These are phyloP conservation scores for Andrena flavipes DNA, from an alignment of 2,888 invertebrate genomes.

Conservation along the genomic window DNA sequence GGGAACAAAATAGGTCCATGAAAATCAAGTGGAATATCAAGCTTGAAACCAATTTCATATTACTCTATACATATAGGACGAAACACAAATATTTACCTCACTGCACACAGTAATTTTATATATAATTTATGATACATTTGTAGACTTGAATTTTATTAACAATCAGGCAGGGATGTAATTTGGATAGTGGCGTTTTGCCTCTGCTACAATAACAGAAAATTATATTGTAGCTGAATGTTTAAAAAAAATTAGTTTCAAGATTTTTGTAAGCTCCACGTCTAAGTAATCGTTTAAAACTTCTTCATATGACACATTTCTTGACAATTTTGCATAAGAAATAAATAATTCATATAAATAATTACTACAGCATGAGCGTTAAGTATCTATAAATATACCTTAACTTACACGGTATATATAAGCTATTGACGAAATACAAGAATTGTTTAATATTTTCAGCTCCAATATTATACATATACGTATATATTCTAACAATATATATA, in stretches of 20 bases:
- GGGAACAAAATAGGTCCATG: too few species aligned
- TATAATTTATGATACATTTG: not conserved
- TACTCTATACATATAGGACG: not conserved
- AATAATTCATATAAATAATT: not conserved
- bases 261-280: not conserved
- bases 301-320: not conserved
- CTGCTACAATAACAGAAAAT: not conserved
- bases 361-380: not conserved
- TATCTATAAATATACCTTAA: slow-evolving; percentile 28
- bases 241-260: not conserved
- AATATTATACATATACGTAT: slow-evolving; percentile 33
- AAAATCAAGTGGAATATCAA: not conserved
- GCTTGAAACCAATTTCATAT: not conserved
- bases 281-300: not conserved
- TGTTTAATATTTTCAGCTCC: slow-evolving; percentile 31
- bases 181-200: not conserved
- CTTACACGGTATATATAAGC: slow-evolving; percentile 10
- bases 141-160: not conserved
- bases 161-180: not conserved
- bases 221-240: not conserved
- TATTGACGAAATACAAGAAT: slow-evolving; percentile 21
- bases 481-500: slow-evolving; percentile 7
- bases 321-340: not conserved
- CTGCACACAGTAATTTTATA: not conserved
- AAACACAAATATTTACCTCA: not conserved